Evolutionary conservation across 2,888 invertebrate species (phyloP).

Genomic region (Nebria brevicollis): DNA sequence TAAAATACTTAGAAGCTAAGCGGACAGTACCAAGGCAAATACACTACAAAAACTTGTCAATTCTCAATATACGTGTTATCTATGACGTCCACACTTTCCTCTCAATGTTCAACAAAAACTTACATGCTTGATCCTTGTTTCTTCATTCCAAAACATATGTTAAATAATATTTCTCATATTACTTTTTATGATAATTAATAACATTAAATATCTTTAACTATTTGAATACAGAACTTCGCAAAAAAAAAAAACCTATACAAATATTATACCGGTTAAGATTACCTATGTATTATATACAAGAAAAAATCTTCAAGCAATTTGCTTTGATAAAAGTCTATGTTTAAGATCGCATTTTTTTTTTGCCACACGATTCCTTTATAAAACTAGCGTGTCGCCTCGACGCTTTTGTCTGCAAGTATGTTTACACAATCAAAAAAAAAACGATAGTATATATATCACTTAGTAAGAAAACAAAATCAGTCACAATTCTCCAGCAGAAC

Average conservation of each 20-base stretch:
- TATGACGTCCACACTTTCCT: not conserved
- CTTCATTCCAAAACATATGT: not conserved
- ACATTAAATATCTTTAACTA: conserved; percentile 26
- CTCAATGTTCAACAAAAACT: not conserved
- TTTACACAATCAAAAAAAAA: conserved; percentile 17
- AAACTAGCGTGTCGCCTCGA: conserved; percentile 4
- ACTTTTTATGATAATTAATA: not conserved
- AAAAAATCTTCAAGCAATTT: conserved; percentile 24
- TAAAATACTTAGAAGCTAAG: not conserved
- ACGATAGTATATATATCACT: conserved; percentile 25
- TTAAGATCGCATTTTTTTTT: conserved; percentile 5
- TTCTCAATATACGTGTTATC: not conserved
- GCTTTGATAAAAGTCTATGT: conserved; percentile 15
- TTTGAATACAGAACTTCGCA: conserved; percentile 25
- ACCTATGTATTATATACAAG: conserved; percentile 35
- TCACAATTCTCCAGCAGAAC: not conserved
- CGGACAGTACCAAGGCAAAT: not conserved
- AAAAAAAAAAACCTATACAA: conserved; percentile 8
- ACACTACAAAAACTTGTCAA: not conserved
- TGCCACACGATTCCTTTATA: conserved; percentile 15
- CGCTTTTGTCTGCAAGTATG: conserved; percentile 12
- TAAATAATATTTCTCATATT: not conserved
- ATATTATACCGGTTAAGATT: conserved; percentile 26
- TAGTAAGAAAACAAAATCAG: conserved; percentile 4
- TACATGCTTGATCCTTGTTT: not conserved